Evolutionary conservation across 2,797 vertebrate genomes (phyloP).

Genomic region (Anabacerthia variegaticeps): DNA sequence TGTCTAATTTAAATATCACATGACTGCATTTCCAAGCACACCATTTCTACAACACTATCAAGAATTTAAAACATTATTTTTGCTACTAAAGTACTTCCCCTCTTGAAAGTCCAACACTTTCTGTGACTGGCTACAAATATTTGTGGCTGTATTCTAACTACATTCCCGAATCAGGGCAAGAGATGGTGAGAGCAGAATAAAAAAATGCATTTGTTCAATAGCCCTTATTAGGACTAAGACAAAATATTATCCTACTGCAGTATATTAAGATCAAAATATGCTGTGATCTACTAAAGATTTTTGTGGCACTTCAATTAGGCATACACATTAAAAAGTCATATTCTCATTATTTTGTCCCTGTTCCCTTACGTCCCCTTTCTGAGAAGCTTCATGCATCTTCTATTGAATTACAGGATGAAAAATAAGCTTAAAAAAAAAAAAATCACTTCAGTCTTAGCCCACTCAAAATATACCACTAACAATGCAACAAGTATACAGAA

Average conservation of each 20-base stretch:
- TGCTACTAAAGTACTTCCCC: neutral
- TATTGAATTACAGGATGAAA: neutral
- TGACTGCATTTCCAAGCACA: neutral
- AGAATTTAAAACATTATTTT: neutral
- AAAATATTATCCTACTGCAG: neutral
- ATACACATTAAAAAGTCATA: rapidly evolving
- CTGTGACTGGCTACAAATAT: neutral
- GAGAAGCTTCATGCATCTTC: neutral
- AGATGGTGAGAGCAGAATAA: neutral
- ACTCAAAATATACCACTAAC: neutral
- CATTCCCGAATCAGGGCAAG: neutral
- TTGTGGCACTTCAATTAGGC: neutral
- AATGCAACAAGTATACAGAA: neutral
- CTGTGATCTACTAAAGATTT: neutral
- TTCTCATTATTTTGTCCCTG: neutral
- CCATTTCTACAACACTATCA: neutral
- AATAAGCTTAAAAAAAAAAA: neutral
- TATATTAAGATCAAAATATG: neutral
- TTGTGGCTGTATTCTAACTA: neutral
- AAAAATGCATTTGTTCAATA: neutral
- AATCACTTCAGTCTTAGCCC: neutral
- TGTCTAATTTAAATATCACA: neutral
- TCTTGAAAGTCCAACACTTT: neutral
- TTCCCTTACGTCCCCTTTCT: neutral
- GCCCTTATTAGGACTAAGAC: neutral